A percentile compares a stretch with the other conserved stretches of the same genome.
Conservation (phyloP, 2,888 invertebrate species). For the Pyralis farinalis region DNA sequence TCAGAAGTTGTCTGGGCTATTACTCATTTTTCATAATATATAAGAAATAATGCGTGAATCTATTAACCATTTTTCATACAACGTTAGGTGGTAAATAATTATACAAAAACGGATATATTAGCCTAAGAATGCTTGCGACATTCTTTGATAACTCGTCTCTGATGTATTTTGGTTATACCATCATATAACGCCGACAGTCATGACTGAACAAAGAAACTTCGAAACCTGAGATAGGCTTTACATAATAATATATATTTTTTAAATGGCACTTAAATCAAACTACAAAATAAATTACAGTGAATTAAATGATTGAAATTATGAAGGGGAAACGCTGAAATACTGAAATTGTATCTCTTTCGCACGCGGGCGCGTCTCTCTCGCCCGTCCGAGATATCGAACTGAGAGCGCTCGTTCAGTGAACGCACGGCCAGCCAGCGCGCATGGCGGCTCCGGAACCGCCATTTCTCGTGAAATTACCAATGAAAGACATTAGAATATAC, state of each 20-base stretch:
- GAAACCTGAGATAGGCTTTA: too few species aligned
- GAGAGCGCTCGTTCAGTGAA: neutral
- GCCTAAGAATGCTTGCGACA: too few species aligned
- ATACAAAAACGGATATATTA: too few species aligned
- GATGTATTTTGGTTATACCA: too few species aligned
- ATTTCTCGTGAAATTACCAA: neutral
- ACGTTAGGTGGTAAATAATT: too few species aligned
- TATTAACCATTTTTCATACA: too few species aligned
- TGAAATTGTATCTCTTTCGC: neutral
- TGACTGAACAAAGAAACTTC: too few species aligned
- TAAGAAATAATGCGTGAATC: too few species aligned
- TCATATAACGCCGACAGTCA: too few species aligned
- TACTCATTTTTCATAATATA: too few species aligned
- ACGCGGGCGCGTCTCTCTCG: neutral
- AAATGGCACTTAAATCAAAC: slow-evolving; percentile 2
- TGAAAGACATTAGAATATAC: neutral
- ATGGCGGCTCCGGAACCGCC: neutral
- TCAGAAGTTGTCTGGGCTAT: too few species aligned
- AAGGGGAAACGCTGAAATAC: slow-evolving; percentile 1
- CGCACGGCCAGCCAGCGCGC: neutral
- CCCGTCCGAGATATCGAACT: slow-evolving; percentile 1
- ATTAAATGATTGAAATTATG: slow-evolving; percentile 4
- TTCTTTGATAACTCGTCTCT: too few species aligned
- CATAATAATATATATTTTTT: neutral
- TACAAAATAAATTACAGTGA: slow-evolving; percentile 1